A percentile compares a stretch with the other conserved stretches of the same genome.
Evolutionary conservation across 2,797 vertebrate species (phyloP).

Genomic region (Eupleurogrammus muticus): DNA sequence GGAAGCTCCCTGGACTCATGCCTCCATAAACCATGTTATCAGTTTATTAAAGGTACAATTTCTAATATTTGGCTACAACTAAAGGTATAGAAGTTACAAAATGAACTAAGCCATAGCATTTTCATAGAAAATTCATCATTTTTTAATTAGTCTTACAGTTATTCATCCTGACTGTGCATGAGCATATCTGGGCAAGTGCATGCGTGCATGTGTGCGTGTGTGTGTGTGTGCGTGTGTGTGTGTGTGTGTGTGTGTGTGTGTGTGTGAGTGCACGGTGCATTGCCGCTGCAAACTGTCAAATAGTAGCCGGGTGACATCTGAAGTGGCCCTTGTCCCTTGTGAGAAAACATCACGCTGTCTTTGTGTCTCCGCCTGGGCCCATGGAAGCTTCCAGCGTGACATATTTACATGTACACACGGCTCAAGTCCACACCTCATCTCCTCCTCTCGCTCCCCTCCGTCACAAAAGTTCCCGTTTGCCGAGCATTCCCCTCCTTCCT

Average conservation of each 20-base stretch:
- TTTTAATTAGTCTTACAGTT: conserved; percentile 2
- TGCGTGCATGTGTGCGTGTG: conserved; percentile 31
- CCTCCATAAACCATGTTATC: no score
- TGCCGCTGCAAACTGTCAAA: conserved; percentile 44
- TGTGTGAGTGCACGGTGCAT: conserved; percentile 23
- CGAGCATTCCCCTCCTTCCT: conserved; percentile 1
- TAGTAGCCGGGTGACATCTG: conserved; percentile 48
- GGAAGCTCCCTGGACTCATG: no score
- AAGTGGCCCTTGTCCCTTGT: conserved; percentile 40
- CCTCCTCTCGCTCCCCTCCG: conserved; percentile 14
- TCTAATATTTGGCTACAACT: no score
- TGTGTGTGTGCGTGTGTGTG: conserved; percentile 9
- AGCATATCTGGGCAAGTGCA: conserved; percentile 19
- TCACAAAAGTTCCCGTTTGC: conserved; percentile 6
- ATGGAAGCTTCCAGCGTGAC: conserved; percentile 15
- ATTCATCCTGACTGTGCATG: conserved; percentile 37
- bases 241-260: conserved; percentile 17
- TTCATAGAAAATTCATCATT: no score
- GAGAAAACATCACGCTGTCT: conserved; percentile 46
- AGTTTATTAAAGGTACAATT: no score
- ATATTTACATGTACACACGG: conserved; percentile 67
- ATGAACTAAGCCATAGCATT: no score
- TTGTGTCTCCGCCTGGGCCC: conserved; percentile 25
- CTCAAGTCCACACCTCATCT: conserved; percentile 51
- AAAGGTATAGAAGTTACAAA: no score